Evolutionary conservation across 2,797 vertebrate genomes (phyloP), one percentile per base, ranked within the genome.

Genomic region (Sebastolobus altivelis): DNA sequence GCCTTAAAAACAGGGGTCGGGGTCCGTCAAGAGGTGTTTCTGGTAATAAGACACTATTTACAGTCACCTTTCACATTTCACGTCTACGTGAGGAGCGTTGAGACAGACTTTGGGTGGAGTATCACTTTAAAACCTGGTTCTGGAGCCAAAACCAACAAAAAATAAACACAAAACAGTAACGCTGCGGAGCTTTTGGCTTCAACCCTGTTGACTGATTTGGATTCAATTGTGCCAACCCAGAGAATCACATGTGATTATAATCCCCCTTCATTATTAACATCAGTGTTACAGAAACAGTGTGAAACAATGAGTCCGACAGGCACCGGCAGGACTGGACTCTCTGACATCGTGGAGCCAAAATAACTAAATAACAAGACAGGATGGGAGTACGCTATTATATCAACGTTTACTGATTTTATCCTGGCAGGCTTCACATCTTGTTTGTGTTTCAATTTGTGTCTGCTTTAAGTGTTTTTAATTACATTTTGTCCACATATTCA

Each of bases 251-350:
- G 10, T 38, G 66, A 67, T 54, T 31, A 18, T 10, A 25, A 66
- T 8, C 40, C 14, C 27, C 43, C 54, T 65, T 75, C 75, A 65
- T 84, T 84, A 87, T 83, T 80, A 81, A 79, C 84, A 72, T 20
- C 77, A 85, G 77, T 82, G 84, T 83, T 37, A 33, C 55, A 54
- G 43, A 60, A 60, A 56, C 37, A 3, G 70, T 20, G 78, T 63
- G 46, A 70, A 88, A 91, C 89, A 87, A 90, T 87, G 83, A 71
- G 76, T 29, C 25, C 25, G 18, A 49, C 71, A 76, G 92, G 89
- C 87, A 80, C 90, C 88, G 2, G 68, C 58, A 14, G 62, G 88
- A 82, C 80, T 75, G 84, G 84, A 74, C 72, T 18, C 58, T 80
- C 73, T 49, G 14, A 72, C 35, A 65, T 77, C 81, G 84, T 20